A percentile compares a stretch with the other conserved stretches of the same genome.
phyloP scores from a whole-genome alignment of 2,797 vertebrate genomes.

The Zalophus californianus region DNA sequence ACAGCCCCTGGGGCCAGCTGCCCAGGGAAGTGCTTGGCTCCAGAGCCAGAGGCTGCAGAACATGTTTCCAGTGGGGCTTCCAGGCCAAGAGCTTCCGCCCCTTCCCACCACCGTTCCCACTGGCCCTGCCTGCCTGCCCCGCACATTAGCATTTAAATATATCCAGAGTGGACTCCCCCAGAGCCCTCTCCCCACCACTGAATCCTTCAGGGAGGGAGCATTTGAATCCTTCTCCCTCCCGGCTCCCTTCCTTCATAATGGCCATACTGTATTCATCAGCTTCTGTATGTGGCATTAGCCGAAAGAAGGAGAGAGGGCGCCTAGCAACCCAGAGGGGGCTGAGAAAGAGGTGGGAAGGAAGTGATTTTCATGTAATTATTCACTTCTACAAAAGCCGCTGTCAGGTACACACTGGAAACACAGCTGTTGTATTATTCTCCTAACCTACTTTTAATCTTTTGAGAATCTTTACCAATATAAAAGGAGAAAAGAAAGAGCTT shows the following conservation, averaged over 20 bases:
- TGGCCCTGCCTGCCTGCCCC: slow-evolving; percentile 25
- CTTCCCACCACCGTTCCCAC: slow-evolving; percentile 79
- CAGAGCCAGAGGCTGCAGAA: slow-evolving; percentile 70
- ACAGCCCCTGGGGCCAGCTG: background rate
- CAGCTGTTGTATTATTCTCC: slow-evolving; percentile 89
- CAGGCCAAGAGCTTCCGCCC: slow-evolving; percentile 73
- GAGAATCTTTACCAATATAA: slow-evolving; percentile 85
- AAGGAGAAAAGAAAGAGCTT: slow-evolving; percentile 85
- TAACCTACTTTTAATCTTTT: slow-evolving; percentile 91
- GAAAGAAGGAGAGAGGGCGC: slow-evolving; percentile 83
- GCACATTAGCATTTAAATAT: slow-evolving; percentile 88
- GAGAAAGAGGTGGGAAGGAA: slow-evolving; percentile 89
- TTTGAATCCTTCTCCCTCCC: slow-evolving; percentile 79
- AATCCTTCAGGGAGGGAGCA: slow-evolving; percentile 82
- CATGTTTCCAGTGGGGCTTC: slow-evolving; percentile 77
- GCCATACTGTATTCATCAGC: slow-evolving; percentile 86
- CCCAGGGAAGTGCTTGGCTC: slow-evolving; percentile 74
- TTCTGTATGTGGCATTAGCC: slow-evolving; percentile 87
- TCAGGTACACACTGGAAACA: slow-evolving; percentile 91
- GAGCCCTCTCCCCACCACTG: slow-evolving; percentile 75
- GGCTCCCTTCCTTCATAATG: slow-evolving; percentile 80
- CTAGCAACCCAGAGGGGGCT: slow-evolving; percentile 89
- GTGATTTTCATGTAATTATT: slow-evolving; percentile 91
- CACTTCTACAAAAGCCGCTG: slow-evolving; percentile 89
- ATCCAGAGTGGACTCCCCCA: slow-evolving; percentile 79